Evolutionary conservation across 2,113 vertebrate species (phyloP), one percentile per base, ranked within the genome.

Genomic region (Morone saxatilis): DNA sequence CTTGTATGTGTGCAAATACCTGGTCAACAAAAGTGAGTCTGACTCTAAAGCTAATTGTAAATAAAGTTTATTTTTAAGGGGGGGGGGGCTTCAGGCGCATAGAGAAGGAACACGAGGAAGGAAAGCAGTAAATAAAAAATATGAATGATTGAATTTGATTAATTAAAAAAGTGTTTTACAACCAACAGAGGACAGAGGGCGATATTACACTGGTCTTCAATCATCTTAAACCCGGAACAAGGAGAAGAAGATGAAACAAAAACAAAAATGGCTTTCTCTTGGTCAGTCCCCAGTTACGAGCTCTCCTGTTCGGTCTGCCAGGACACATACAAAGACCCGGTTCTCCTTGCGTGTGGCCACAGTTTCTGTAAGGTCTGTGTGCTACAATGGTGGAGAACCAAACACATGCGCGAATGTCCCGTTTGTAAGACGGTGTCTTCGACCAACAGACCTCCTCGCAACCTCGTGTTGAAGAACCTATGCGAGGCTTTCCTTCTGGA

Each of bases 291-390:
- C 0, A 17, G 41, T 0, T 3, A 31, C 0, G 61, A 73, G 11
- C 82, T 73, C 1, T 53, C 1, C 47, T 79, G 82, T 4, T 62
- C 82, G 6, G 54, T 84, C 5, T 84, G 82, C 4, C 54, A 20
- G 8, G 70, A 78, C 0, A 45, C 51, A 0, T 84, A 54, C 2
- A 84, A 17, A 8, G 69, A 78, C 0, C 82, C 82, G 0, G 47
- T 84, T 0, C 36, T 84, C 1, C 69, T 84, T 0, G 22, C 5
- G 0, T 84, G 81, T 7, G 74, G 76, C 70, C 76, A 74, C 69
- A 84, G 63, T 54, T 53, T 84, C 45, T 84, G 81, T 6, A 19
- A 2, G 0, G 22, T 0, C 12, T 78, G 81, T 4, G 41, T 84
- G 45, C 4, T 3, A 0, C 0, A 0, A 0, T 78, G 81, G 75